phyloP scores from a whole-genome alignment of 2,888 invertebrate species.

The Macaria notata region DNA sequence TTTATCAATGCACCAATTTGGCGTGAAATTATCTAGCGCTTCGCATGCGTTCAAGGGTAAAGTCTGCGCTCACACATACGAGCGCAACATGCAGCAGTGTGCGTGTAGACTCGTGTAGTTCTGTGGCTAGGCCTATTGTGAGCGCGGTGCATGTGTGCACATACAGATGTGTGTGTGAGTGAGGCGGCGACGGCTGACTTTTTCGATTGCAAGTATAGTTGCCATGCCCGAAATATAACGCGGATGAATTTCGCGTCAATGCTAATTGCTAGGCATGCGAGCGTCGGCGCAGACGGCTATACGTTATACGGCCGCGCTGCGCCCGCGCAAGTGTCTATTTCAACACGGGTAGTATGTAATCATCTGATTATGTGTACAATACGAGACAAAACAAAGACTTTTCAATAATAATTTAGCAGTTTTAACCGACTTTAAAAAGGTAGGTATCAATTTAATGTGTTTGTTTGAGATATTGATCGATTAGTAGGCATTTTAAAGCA shows the following conservation, averaged over 20 bases:
- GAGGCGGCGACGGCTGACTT: constrained; percentile 66
- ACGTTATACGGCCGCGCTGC: constrained; percentile 32
- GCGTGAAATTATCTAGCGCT: constrained; percentile 68
- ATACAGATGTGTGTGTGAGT: constrained; percentile 49
- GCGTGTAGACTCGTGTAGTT: constrained; percentile 48
- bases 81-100: constrained; percentile 46
- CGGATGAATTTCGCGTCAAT: constrained; percentile 71
- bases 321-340: constrained; percentile 28
- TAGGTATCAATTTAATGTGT: too few relatives aligned
- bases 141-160: constrained; percentile 53
- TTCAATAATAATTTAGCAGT: too few relatives aligned
- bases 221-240: constrained; percentile 77
- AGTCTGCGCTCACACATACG: constrained; percentile 69
- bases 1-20: constrained; percentile 78
- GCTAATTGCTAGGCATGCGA: constrained; percentile 62
- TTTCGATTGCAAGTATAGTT: constrained; percentile 76
- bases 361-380: too few relatives aligned
- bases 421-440: too few relatives aligned
- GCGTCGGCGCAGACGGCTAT: constrained; percentile 42
- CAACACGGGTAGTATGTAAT: too few relatives aligned
- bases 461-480: too few relatives aligned
- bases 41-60: constrained; percentile 78
- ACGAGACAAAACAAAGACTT: too few relatives aligned
- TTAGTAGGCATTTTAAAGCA: too few relatives aligned
- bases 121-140: constrained; percentile 67